A percentile compares a stretch with the other conserved stretches of the same genome.
These are phyloP conservation scores for Empidonax alnorum DNA, from an alignment of 2,113 vertebrate species.

Conservation along the genomic window DNA sequence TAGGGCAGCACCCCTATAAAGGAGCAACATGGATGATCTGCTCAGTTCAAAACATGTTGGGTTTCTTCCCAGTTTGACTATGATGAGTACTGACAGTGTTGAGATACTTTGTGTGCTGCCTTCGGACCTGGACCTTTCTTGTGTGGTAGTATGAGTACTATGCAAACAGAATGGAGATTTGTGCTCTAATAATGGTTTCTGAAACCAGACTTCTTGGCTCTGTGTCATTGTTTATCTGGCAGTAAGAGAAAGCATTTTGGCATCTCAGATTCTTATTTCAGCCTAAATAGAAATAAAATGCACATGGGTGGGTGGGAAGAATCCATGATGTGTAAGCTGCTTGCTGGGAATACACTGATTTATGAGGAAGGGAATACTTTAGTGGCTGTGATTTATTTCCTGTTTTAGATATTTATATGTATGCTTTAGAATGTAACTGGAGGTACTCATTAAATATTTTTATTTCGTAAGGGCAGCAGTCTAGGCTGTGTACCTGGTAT, in stretches of 20 bases:
- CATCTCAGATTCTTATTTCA: neutral
- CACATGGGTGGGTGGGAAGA: neutral
- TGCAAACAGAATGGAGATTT: neutral
- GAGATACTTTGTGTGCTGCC: neutral
- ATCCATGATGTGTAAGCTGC: neutral
- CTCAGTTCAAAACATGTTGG: neutral
- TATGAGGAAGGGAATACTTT: neutral
- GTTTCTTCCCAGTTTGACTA: neutral
- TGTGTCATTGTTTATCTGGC: neutral
- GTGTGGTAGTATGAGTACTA: neutral
- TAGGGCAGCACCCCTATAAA: neutral
- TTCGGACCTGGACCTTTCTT: neutral
- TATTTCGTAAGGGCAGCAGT: neutral
- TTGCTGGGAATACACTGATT: neutral
- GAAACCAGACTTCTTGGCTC: neutral
- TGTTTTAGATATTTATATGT: neutral
- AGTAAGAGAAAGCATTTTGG: neutral
- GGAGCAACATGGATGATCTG: neutral
- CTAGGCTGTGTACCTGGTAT: neutral
- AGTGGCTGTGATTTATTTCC: neutral
- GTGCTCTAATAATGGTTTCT: neutral
- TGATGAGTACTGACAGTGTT: neutral
- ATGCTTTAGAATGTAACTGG: neutral
- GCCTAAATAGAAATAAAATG: neutral
- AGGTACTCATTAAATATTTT: neutral